Conservation (phyloP, 23 tunicate genomes). For the Trididemnum nubilum region DNA sequence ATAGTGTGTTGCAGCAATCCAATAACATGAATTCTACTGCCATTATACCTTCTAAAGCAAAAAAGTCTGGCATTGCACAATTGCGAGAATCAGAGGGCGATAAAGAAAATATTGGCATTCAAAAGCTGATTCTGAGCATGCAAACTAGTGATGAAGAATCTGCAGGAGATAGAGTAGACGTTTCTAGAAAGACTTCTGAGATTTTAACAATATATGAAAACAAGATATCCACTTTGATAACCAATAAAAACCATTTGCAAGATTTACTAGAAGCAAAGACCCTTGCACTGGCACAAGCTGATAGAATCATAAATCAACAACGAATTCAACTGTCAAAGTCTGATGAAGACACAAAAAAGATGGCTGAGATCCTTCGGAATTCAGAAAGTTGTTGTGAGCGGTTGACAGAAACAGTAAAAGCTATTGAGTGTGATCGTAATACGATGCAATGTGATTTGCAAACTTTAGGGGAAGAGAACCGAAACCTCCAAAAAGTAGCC, state of each 20-base stretch:
- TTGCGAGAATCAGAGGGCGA: conserved; percentile 12
- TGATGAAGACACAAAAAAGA: conserved; percentile 65
- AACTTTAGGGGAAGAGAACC: conserved; percentile 63
- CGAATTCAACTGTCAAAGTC: conserved; percentile 54
- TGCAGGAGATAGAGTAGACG: background rate
- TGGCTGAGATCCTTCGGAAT: conserved; percentile 52
- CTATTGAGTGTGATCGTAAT: conserved; percentile 28
- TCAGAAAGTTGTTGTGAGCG: conserved; percentile 52
- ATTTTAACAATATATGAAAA: conserved; percentile 75
- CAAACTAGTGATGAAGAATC: conserved; percentile 21
- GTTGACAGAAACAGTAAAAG: conserved; percentile 25
- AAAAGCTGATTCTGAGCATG: conserved; percentile 38
- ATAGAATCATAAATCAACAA: conserved; percentile 62
- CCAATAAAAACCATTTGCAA: conserved; percentile 57
- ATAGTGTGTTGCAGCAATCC: conserved; percentile 6
- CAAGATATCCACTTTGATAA: conserved; percentile 51
- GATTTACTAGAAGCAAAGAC: conserved; percentile 82
- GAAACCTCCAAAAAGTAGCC: conserved; percentile 58
- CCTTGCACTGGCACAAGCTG: conserved; percentile 81
- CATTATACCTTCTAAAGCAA: too few species aligned
- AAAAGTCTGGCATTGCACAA: background rate
- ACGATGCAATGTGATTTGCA: conserved; percentile 56
- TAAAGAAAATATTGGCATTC: conserved; percentile 75
- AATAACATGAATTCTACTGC: background rate
- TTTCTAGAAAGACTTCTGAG: conserved; percentile 44